phyloP scores from a whole-genome alignment of 2,888 invertebrate species.

The Steinernema scapterisci region DNA sequence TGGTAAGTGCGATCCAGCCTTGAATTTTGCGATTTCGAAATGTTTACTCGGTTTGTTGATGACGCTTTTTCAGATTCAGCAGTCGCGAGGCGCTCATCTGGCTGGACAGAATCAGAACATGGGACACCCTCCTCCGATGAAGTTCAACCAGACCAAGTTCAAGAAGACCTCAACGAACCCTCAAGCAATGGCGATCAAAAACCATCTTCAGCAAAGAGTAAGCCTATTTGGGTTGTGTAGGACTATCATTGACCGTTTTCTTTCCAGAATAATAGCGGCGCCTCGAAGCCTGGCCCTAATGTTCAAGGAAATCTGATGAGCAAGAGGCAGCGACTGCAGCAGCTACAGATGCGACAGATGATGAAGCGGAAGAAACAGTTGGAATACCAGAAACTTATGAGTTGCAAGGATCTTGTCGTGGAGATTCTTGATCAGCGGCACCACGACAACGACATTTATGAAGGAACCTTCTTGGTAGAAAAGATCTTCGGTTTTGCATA shows the following conservation, averaged over 20 bases:
- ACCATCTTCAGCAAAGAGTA: background rate
- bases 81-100: background rate
- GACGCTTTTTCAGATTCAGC: background rate
- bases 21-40: too few species aligned
- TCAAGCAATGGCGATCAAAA: constrained; percentile 10
- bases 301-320: background rate
- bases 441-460: constrained; percentile 16
- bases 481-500: background rate
- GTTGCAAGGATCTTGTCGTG: background rate
- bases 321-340: background rate
- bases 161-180: constrained; percentile 6
- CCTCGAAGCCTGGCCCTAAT: too few species aligned
- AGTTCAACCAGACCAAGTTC: constrained; percentile 4
- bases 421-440: constrained; percentile 1
- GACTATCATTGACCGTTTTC: background rate
- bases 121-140: background rate
- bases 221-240: background rate
- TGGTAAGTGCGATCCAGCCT: background rate
- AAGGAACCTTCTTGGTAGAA: background rate
- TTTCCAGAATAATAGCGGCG: too few species aligned
- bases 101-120: too few species aligned
- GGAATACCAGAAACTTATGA: background rate
- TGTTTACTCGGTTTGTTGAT: too few species aligned
- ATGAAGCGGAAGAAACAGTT: background rate
- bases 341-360: background rate